phyloP scores from a whole-genome alignment of 2,113 vertebrate species.

The Ceyx margarethae region DNA sequence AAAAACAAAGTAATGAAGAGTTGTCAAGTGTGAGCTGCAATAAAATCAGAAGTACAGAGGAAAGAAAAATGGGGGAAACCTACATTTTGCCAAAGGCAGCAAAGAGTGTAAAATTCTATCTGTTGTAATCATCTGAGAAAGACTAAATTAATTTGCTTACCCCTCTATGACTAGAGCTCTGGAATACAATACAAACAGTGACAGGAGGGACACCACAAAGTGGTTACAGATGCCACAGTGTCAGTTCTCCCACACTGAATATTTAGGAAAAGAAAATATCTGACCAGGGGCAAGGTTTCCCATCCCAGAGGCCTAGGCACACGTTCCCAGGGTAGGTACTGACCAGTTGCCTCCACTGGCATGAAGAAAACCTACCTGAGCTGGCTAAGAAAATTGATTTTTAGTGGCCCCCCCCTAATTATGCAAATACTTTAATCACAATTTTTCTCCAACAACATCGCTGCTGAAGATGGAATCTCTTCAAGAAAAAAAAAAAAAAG shows the following conservation, averaged over 20 bases:
- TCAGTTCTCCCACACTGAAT: not conserved
- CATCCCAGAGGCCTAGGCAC: not conserved
- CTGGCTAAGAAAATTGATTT: not conserved
- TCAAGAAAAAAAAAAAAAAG: not conserved
- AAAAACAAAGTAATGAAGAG: not conserved
- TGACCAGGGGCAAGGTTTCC: not conserved
- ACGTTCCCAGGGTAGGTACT: not conserved
- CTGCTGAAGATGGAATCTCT: not conserved
- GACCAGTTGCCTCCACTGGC: not conserved
- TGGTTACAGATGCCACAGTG: not conserved
- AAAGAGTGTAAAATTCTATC: accelerated
- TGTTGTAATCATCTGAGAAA: not conserved
- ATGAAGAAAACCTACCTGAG: not conserved
- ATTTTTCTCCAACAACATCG: not conserved
- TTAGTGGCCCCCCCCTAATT: not conserved
- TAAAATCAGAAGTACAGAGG: not conserved
- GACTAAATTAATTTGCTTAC: not conserved
- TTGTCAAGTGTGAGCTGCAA: not conserved
- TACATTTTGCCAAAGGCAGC: not conserved
- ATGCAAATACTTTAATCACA: not conserved
- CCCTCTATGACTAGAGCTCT: not conserved
- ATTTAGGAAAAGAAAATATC: not conserved
- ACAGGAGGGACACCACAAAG: not conserved
- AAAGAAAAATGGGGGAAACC: not conserved
- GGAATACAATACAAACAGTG: not conserved